Base-by-base conservation (phyloP, 2,113 vertebrate genomes). In the Isurus oxyrinchus region DNA sequence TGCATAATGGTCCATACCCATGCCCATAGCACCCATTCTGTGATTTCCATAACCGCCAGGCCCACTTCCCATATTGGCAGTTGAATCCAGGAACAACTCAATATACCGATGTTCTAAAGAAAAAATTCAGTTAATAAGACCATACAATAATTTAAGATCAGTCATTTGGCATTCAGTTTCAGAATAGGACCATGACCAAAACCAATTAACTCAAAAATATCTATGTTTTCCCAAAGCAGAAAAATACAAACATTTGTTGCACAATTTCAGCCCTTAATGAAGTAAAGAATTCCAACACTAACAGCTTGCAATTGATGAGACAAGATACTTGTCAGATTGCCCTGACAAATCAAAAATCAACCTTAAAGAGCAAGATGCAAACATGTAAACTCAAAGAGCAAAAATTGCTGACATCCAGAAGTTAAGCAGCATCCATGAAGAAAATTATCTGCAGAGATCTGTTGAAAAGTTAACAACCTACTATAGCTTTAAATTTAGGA, bases 61-160 rank as follows among this genome's bases (percentile, higher is more conserved):
- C 97, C 98, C 99, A 97, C 99, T 99, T 97, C 99, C 99, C 94
- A 95, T 72, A 55, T 35, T 95, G 97, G 99, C 98, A 98, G 99
- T 99, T 96, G 99, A 99, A 97, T 99, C 99, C 97, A 99, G 97
- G 98, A 99, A 99, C 97, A 99, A 98, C 97, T 99, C 99, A 97
- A 99, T 99, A 0, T 99, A 99, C 97, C 99, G 98, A 97, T 99
- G 99, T 97, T 99, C 99, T 99, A 97, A 57, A 97, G 97, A 90
- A 96, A 97, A 53, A 96, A 94, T 94, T 6, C 5, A 96, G 5
- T 6, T 16, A 93, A 19, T n/a, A 66, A 66, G 16, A 44, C 5
- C n/a, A 49, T 7, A 31, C 72, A 69, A 67, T 35, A 35, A 79
- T 79, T 79, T 35, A 4, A 10, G 3, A 35, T 31, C 27, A 21